A percentile compares a stretch with the other conserved stretches of the same genome.
Conservation (phyloP, 2,113 vertebrate genomes). For the Cepphus grylle region DNA sequence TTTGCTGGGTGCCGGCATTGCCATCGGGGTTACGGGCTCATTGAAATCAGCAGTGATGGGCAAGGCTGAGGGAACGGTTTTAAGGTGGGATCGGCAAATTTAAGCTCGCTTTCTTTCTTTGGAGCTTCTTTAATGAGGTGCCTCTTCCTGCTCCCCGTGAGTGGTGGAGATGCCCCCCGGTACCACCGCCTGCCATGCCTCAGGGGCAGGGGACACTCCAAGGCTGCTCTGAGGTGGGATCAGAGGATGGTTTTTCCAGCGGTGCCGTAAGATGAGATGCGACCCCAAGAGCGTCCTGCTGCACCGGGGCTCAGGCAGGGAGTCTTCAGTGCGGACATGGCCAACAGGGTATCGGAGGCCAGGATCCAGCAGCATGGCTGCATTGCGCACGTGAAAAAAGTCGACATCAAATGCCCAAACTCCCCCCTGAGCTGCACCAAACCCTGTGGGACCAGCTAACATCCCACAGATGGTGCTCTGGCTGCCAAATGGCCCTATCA, state of each 20-base stretch:
- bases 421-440: background rate
- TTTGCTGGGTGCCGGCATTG: background rate
- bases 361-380: background rate
- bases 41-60: background rate
- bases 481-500: background rate
- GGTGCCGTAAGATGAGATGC: accelerated
- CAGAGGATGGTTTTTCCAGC: background rate
- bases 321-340: background rate
- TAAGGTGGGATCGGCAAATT: accelerated
- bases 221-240: background rate
- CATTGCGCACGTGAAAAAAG: background rate
- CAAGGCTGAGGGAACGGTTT: background rate
- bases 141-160: accelerated
- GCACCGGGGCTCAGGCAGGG: background rate
- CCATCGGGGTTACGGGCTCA: accelerated
- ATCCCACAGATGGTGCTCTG: accelerated
- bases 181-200: accelerated
- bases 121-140: background rate
- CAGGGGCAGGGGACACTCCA: background rate
- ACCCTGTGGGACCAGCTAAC: background rate
- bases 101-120: background rate
- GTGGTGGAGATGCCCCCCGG: background rate
- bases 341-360: background rate
- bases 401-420: background rate
- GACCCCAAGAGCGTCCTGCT: background rate